phyloP scores from a whole-genome alignment of 2,888 invertebrate species.

The Anorthoa munda region DNA sequence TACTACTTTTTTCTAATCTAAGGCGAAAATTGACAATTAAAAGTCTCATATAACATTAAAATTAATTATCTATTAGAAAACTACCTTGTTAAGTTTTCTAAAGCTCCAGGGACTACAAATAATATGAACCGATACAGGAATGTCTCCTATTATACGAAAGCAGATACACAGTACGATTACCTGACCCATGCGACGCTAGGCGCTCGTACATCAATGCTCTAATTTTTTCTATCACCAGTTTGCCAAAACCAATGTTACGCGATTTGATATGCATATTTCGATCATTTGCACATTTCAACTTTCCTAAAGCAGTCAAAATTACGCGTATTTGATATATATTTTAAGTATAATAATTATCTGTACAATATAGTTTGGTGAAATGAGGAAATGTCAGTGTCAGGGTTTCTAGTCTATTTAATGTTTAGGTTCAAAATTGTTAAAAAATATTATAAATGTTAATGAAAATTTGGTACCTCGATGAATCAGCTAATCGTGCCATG shows the following conservation, averaged over 20 bases:
- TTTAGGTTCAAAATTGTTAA: too few species aligned
- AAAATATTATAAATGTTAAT: too few species aligned
- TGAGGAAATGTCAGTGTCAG: too few species aligned
- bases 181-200: slow-evolving; percentile 80
- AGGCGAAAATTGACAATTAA: too few species aligned
- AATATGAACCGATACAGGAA: not conserved
- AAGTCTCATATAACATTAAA: not conserved
- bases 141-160: slow-evolving; percentile 27
- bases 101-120: not conserved
- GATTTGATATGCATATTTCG: slow-evolving; percentile 67
- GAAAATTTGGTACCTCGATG: not conserved
- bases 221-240: slow-evolving; percentile 74
- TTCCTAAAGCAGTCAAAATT: not conserved
- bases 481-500: not conserved
- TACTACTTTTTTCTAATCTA: not conserved
- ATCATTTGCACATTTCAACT: slow-evolving; percentile 52
- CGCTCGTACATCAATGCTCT: slow-evolving; percentile 78
- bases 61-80: not conserved
- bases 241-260: slow-evolving; percentile 67
- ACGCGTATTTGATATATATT: not conserved
- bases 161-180: slow-evolving; percentile 80
- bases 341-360: too few species aligned
- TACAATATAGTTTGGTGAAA: not conserved
- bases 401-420: too few species aligned
- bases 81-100: not conserved